Evolutionary conservation across 2,113 vertebrate genomes (phyloP), one percentile per base, ranked within the genome.

Genomic region (Argyrosomus japonicus): DNA sequence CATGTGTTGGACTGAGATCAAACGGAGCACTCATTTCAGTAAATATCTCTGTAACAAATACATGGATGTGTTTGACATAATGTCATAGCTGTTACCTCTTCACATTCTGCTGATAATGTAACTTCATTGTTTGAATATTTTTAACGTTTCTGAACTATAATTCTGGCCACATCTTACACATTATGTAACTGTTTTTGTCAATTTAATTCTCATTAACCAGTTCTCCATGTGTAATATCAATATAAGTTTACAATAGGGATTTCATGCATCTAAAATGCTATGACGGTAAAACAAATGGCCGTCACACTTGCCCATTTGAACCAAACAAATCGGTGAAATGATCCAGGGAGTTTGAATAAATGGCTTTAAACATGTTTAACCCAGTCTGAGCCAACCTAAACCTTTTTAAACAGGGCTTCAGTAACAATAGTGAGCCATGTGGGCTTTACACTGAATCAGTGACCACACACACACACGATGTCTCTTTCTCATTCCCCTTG

Each of bases 401-500:
- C 40, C 51, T 36, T 83, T 61, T 77, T 19, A 63, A 71, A 36
- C 48, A 3, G 47, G 64, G 72, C 58, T 60, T 57, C 72, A 54
- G 60, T 58, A 68, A 56, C n/a, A 67, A 76, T 29, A 29, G 68
- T 21, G 54, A 85, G 73, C 9, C 65, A 45, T 67, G 73, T 86
- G 77, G 82, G 80, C 71, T 69, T 86, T 78, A 67, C 72, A 14
- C 65, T 68, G 63, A 23, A n/a, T 58, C 60, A 79, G 81, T 61
- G 48, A 78, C 79, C 84, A 32, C 87, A 80, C 88, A 87, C 82
- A 40, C 73, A 87, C 70, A 68, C 45, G 32, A 32, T 50, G 53
- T 68, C 69, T 47, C 58, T 40, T 57, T 60, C 65, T 13, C 83
- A 51, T 76, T n/a, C 61, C 51, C 19, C 68, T 57, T 14, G 45